These are phyloP conservation scores for Mesodorylaimus sp. DNA, from an alignment of 2,888 invertebrate species.

Conservation along the genomic window DNA sequence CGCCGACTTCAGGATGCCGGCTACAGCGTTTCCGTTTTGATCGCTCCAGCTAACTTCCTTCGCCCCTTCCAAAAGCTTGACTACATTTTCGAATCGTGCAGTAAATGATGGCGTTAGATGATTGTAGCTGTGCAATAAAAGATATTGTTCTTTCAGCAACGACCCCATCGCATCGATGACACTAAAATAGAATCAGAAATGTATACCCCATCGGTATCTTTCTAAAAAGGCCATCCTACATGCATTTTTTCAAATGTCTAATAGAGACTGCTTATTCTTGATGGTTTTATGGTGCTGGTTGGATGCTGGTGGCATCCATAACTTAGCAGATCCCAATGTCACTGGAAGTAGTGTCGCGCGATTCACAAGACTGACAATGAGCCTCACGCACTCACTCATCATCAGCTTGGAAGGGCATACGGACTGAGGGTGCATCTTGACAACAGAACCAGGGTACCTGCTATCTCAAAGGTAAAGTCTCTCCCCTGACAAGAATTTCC, in stretches of 20 bases:
- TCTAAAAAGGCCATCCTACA: too few species aligned
- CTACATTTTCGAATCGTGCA: neutral
- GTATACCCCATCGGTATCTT: neutral
- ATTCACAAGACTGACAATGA: too few species aligned
- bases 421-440: too few species aligned
- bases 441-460: too few species aligned
- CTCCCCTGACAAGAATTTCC: too few species aligned
- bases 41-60: neutral
- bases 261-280: too few species aligned
- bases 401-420: too few species aligned
- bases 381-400: too few species aligned
- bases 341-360: neutral
- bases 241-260: too few species aligned
- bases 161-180: neutral
- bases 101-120: neutral
- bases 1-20: too few species aligned
- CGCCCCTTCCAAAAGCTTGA: neutral
- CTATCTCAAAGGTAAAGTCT: too few species aligned
- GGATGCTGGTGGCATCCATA: neutral
- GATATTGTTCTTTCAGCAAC: neutral
- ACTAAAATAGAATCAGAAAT: neutral
- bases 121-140: neutral
- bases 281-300: neutral
- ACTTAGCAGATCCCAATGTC: neutral
- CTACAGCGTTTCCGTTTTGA: too few species aligned